Conservation (phyloP, 2,113 vertebrate genomes). For the Toxotes chatareus region DNA sequence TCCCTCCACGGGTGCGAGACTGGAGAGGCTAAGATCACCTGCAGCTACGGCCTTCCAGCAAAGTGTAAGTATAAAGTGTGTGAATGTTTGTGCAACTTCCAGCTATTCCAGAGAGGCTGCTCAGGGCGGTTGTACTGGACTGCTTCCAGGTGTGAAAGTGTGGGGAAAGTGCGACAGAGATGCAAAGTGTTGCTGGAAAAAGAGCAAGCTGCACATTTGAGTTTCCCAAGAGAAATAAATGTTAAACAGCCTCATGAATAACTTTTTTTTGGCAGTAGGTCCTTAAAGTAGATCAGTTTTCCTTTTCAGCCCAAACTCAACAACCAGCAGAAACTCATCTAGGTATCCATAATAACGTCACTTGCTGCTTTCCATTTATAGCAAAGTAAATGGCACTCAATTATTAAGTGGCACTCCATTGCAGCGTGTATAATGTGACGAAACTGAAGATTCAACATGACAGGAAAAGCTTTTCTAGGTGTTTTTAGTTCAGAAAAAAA, state of each 20-base stretch:
- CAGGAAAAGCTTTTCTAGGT: conserved; percentile 46
- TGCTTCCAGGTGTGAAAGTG: conserved; percentile 45
- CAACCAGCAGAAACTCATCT: conserved; percentile 1
- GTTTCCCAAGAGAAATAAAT: conserved; percentile 10
- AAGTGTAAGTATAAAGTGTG: conserved; percentile 86
- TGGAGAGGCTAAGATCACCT: conserved; percentile 90
- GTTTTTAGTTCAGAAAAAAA: conserved; percentile 22
- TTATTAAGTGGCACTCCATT: conserved; percentile 62
- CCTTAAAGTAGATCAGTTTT: conserved; percentile 17
- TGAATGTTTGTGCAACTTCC: conserved; percentile 33
- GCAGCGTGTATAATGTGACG: conserved; percentile 30
- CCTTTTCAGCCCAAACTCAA: conserved; percentile 13
- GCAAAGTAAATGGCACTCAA: conserved; percentile 60
- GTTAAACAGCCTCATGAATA: neutral
- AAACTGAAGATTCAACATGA: conserved; percentile 52
- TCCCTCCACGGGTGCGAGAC: conserved; percentile 88
- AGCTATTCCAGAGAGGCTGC: conserved; percentile 30
- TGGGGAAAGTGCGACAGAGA: conserved; percentile 29
- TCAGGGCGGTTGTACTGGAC: conserved; percentile 29
- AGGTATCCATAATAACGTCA: conserved; percentile 36
- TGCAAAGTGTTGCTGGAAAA: conserved; percentile 3
- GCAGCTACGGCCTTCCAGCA: conserved; percentile 90
- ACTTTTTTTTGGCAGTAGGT: neutral
- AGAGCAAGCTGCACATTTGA: neutral
- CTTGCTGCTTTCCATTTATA: conserved; percentile 50